These are phyloP conservation scores for Zygaena filipendulae DNA, from an alignment of 2,888 invertebrate species.

Conservation along the genomic window DNA sequence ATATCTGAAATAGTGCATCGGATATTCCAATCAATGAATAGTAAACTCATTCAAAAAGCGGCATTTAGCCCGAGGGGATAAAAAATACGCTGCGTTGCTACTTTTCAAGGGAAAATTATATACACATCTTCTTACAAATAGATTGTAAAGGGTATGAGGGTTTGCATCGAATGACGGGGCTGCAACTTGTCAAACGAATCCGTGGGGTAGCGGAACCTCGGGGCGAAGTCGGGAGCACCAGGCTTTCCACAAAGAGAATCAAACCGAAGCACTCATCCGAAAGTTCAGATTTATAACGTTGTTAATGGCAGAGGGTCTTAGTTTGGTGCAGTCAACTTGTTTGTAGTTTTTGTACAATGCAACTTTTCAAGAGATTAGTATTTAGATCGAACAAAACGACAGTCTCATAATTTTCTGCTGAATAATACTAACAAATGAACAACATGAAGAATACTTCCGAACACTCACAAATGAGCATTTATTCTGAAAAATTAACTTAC, in stretches of 20 bases:
- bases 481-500: too few species aligned
- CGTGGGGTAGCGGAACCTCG: conserved; percentile 21
- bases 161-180: conserved; percentile 23
- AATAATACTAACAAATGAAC: too few species aligned
- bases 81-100: conserved; percentile 42
- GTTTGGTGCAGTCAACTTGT: too few species aligned
- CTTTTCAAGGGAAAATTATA: conserved; percentile 49
- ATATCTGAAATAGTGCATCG: too few species aligned
- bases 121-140: conserved; percentile 58
- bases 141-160: conserved; percentile 46
- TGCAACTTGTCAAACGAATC: conserved; percentile 41
- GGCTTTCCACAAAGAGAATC: conserved; percentile 36
- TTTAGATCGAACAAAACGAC: too few species aligned
- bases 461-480: too few species aligned
- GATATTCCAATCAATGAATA: conserved; percentile 20
- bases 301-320: too few species aligned
- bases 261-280: conserved; percentile 27
- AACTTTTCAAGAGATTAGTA: too few species aligned
- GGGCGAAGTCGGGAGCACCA: conserved; percentile 33
- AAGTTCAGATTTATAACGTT: too few species aligned
- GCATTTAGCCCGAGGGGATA: conserved; percentile 32
- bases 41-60: conserved; percentile 21
- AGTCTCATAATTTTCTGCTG: too few species aligned
- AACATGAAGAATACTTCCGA: too few species aligned
- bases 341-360: too few species aligned